Evolutionary conservation across 2,797 vertebrate species (phyloP), one percentile per base, ranked within the genome.

Genomic region (Peromyscus aztecus): DNA sequence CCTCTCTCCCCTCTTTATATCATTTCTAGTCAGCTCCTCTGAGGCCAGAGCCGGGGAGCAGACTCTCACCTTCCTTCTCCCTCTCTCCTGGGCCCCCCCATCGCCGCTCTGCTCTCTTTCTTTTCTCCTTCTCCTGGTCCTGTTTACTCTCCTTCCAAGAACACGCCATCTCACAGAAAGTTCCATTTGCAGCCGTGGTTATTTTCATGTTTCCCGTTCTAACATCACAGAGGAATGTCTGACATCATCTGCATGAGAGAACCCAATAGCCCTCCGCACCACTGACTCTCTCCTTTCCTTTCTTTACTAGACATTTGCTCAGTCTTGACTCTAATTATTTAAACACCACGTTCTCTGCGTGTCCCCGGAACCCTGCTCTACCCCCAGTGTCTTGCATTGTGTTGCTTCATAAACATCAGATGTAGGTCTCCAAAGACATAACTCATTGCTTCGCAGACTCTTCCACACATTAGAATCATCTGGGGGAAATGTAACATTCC

Each of bases 151-250:
- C 75, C 63, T 90, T 97, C 95, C 97, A 97, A 96, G 97, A 95
- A 97, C 75, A 88, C 91, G 95, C 95, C 96, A 94, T 95, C 90
- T 77, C 95, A 83, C 95, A 96, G 92, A 92, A 97, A 89, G 95
- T 96, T 91, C 96, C 96, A 89, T 77, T 89, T 89, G 75, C 90
- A 71, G 95, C 83, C 89, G 9, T 17, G 67, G 94, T 43, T 94
- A 80, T 96, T 95, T 95, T 81, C 95, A 46, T 43, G 40, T 85
- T 96, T 95, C 91, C 85, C 88, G 63, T 86, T 86, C 90, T 61
- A 84, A 84, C 96, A 94, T 94, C 9, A 12, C 87, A 12, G 83
- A 97, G 97, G 97, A 97, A 97, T 95, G 97, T 84, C 91, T 97
- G 95, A 97, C 88, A 24, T 97, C 96, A 95, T 71, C 94, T 14